Percentiles rank a stretch among this genome's conserved stretches.
These are phyloP conservation scores for Nyctereutes procyonoides DNA, from an alignment of 2,113 vertebrate species.

Conservation along the genomic window DNA sequence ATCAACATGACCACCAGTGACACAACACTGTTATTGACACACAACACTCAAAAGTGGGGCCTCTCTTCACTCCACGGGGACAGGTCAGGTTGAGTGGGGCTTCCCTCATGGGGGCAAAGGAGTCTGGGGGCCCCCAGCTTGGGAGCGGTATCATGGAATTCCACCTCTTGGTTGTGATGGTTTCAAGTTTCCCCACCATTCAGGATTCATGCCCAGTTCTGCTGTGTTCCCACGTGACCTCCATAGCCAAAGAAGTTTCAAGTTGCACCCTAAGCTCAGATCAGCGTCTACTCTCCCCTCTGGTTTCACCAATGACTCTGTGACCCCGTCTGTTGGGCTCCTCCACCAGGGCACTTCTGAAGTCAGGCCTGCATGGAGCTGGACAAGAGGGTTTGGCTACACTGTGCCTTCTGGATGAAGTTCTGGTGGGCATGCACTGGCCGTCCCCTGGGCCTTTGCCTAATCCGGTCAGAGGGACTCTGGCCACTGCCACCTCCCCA, in stretches of 20 bases:
- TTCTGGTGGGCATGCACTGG: not conserved
- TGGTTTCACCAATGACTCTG: not conserved
- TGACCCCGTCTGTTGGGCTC: not conserved
- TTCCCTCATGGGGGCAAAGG: constrained; percentile 16
- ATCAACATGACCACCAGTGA: constrained; percentile 78
- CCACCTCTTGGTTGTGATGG: not conserved
- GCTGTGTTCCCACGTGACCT: constrained; percentile 45
- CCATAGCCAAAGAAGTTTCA: constrained; percentile 43
- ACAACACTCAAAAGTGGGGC: constrained; percentile 78
- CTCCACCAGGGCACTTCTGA: not conserved
- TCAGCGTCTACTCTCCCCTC: not conserved
- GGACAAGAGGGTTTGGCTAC: not conserved
- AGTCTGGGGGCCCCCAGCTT: constrained; percentile 22
- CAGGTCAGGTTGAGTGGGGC: constrained; percentile 9
- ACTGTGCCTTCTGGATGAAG: not conserved
- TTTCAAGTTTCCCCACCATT: constrained; percentile 38
- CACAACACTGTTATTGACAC: constrained; percentile 78
- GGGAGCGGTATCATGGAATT: not conserved
- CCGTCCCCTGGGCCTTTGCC: not conserved
- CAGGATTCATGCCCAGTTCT: constrained; percentile 45
- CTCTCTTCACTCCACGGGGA: constrained; percentile 48
- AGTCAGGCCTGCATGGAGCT: not conserved
- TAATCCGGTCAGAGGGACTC: not conserved
- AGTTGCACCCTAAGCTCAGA: constrained; percentile 49
- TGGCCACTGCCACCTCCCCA: not conserved